Evolutionary conservation across 1,140 invertebrate species (phyloP).

Genomic region (Ganaspis sp.): DNA sequence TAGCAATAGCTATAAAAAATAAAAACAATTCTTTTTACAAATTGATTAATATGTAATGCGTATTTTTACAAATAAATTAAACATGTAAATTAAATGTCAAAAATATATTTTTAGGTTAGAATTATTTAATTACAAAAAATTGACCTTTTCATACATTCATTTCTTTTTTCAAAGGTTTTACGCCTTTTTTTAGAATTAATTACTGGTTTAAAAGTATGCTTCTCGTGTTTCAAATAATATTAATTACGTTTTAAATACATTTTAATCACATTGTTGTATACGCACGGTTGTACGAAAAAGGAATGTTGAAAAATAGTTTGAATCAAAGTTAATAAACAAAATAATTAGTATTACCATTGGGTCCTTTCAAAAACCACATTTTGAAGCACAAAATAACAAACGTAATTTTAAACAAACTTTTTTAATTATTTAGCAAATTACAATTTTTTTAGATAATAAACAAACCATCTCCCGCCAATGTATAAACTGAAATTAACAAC

Average conservation of each 20-base stretch:
- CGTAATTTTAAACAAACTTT: not conserved
- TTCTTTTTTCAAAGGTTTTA: not conserved
- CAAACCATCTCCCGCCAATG: conserved; percentile 2
- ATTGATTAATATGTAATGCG: no score
- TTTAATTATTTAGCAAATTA: not conserved
- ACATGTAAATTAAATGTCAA: no score
- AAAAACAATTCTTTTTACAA: no score
- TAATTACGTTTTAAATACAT: no score
- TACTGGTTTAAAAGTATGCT: not conserved
- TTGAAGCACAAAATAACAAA: not conserved
- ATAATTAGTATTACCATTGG: not conserved
- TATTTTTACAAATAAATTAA: no score
- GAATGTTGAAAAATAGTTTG: not conserved
- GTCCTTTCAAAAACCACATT: not conserved
- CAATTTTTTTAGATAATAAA: not conserved
- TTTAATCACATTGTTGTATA: no score
- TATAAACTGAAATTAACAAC: not conserved
- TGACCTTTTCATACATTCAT: not conserved
- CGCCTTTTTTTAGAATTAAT: not conserved
- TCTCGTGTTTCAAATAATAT: no score
- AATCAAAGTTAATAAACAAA: not conserved
- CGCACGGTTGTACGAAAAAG: not conserved
- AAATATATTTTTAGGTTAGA: not conserved
- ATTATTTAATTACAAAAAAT: not conserved
- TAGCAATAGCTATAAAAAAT: no score